Evolutionary conservation across 1,140 invertebrate species (phyloP), one percentile per base, ranked within the genome.

Genomic region (Trypoxylus dichotomus): DNA sequence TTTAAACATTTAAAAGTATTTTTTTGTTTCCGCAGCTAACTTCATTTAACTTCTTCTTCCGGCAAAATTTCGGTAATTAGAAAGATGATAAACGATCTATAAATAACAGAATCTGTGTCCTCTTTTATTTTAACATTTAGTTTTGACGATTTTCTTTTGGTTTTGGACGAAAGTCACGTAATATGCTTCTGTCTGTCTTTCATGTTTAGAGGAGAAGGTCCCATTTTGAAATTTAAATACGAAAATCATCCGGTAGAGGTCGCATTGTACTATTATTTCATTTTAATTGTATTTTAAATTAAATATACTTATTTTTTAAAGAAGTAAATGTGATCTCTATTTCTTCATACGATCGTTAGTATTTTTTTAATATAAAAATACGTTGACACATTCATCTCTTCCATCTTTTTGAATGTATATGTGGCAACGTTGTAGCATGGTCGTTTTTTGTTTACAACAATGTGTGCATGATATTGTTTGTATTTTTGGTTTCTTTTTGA

Each of bases 11-110:
- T 27, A 68, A 68, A 84, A 86, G 85, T 76, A 76, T 86, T 85
- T 85, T 85, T 87, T 86, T 86, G 85, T 85, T 86, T 88, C 87
- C 90, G 85, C 91, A 92, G 91, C 89, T 88, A 91, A 92, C 90
- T 90, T 92, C 90, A 90, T 91, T 91, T 92, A 91, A 91, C 60
- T 68, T 86, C 86, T 68, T 86, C 86, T 84, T 84, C 86, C 86
- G 85, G 85, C 86, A 87, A 74, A 8, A 41, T 86, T 84, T 89
- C 89, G 89, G 88, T 84, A 80, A 79, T 68, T 29, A 68, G 60
- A 11, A 24, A 21, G 10, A 68, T 0, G 15, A 68, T 68, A 15
- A 68, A 29, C n/a, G n/a, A 58, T 58, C 21, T 58, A 5, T n/a
- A 58, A 19, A 68, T 68, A 24, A 68, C 5, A 32, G 37, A 75